Evolutionary conservation across 1,140 invertebrate species (phyloP), one percentile per base, ranked within the genome.

Genomic region (Leptonema lineaticorne): DNA sequence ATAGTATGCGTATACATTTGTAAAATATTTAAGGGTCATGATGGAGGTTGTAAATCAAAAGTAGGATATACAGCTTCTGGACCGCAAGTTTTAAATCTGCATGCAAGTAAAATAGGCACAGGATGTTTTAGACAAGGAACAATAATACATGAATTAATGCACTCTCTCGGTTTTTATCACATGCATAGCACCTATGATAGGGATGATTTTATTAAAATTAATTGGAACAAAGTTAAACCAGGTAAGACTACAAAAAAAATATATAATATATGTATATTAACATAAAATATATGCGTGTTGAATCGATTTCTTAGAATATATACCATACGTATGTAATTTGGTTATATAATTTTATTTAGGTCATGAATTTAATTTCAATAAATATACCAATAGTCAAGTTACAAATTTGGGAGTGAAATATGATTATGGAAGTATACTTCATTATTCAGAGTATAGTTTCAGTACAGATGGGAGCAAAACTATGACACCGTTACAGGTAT

Each of bases 391-490:
- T 22, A 79, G 84, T 7, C 85, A 84, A 4, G 84, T 89, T 7
- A 87, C 85, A 0, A 86, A 89, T 73, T 89, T 85, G 63, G 83
- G 84, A 1, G 78, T 86, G 22, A 70, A 74, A 2, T 92, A 92
- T 72, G 90, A 91, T 77, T 91, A 90, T 69, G 76, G 76, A 0
- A 90, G 88, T 71, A 82, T 92, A 1, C 90, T 91, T 89, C 90
- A 92, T 74, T 91, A 92, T 73, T 85, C 85, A 27, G 80, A 83
- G 28, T 80, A 76, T 27, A 88, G 88, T 1, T 92, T 91, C 74
- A 87, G 86, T 0, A 85, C 79, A 64, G 88, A 90, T 75, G 85
- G 84, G 45, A 76, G 86, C 68, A 81, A 81, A 18, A 90, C 88
- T 2, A 89, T 89, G 56, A 79, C 84, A 8, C 80, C 88, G 0